phyloP scores from a whole-genome alignment of 1,140 invertebrate species.

The Euwallacea similis region DNA sequence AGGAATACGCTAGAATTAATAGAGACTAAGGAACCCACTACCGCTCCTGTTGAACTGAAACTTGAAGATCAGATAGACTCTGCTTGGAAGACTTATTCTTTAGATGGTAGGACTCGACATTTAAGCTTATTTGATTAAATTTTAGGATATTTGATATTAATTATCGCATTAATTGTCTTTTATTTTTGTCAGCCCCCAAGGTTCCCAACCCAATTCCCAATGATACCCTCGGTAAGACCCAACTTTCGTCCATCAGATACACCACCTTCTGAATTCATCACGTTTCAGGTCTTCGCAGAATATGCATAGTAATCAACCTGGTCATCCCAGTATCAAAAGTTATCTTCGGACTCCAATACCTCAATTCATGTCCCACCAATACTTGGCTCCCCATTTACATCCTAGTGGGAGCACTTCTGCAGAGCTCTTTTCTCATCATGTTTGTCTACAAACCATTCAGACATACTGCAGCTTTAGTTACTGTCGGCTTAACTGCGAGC shows the following conservation, averaged over 20 bases:
- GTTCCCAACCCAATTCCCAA: slow-evolving; percentile 20
- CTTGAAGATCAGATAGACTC: slow-evolving; percentile 21
- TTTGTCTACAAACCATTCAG: slow-evolving; percentile 18
- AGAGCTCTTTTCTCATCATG: slow-evolving; percentile 10
- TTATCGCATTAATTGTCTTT: not conserved
- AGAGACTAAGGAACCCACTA: slow-evolving; percentile 1
- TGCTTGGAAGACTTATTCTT: slow-evolving; percentile 19
- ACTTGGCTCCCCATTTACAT: slow-evolving; percentile 26
- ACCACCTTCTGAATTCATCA: no score
- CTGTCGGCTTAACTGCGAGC: slow-evolving; percentile 6
- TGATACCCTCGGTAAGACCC: slow-evolving; percentile 20
- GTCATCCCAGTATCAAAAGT: slow-evolving; percentile 24
- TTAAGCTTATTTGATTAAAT: not conserved
- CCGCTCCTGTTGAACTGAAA: not conserved
- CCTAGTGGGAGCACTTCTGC: slow-evolving; percentile 21
- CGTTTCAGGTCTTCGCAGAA: slow-evolving; percentile 25
- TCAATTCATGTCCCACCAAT: slow-evolving; percentile 23
- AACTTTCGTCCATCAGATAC: not conserved
- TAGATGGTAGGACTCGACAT: slow-evolving; percentile 17
- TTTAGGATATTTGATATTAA: not conserved
- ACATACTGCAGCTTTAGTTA: slow-evolving; percentile 3
- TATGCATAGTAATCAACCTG: slow-evolving; percentile 20
- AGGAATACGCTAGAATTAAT: not conserved
- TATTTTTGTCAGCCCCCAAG: slow-evolving; percentile 9
- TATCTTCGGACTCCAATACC: slow-evolving; percentile 10